Percentiles rank a stretch among this genome's conserved stretches.
Evolutionary conservation across 2,888 invertebrate genomes (phyloP).

Genomic region (Cryptocephalus primarius): DNA sequence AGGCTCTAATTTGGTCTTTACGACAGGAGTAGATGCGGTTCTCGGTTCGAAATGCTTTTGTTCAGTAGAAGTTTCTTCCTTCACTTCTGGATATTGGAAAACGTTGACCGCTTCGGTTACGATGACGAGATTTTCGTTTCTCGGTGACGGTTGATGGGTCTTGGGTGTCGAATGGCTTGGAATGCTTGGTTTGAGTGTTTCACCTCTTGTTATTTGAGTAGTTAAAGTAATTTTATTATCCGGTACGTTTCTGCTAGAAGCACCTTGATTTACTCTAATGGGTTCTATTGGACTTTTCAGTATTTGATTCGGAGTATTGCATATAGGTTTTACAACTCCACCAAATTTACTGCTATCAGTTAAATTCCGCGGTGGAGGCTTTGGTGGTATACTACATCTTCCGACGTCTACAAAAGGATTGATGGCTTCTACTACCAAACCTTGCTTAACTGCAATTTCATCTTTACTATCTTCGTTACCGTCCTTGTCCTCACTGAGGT

Average conservation of each 20-base stretch:
- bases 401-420: conserved; percentile 2
- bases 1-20: conserved; percentile 4
- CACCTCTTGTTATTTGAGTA: too few relatives aligned
- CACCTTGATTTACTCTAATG: too few relatives aligned
- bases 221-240: too few relatives aligned
- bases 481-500: conserved; percentile 31
- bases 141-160: not conserved
- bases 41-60: conserved; percentile 27
- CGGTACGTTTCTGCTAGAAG: too few relatives aligned
- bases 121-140: not conserved
- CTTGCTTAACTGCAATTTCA: conserved; percentile 22
- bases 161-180: not conserved
- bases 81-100: too few relatives aligned
- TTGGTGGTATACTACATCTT: conserved; percentile 28
- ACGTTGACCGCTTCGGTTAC: too few relatives aligned
- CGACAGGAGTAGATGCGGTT: conserved; percentile 20
- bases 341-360: conserved; percentile 4
- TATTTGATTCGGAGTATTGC: too few relatives aligned
- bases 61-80: conserved; percentile 9
- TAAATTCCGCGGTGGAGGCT: conserved; percentile 32
- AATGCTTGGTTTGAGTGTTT: not conserved
- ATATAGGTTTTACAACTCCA: too few relatives aligned
- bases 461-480: not conserved
- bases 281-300: too few relatives aligned
- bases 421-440: conserved; percentile 21